Conservation (phyloP, 2,113 vertebrate genomes). For the Marmota monax region DNA sequence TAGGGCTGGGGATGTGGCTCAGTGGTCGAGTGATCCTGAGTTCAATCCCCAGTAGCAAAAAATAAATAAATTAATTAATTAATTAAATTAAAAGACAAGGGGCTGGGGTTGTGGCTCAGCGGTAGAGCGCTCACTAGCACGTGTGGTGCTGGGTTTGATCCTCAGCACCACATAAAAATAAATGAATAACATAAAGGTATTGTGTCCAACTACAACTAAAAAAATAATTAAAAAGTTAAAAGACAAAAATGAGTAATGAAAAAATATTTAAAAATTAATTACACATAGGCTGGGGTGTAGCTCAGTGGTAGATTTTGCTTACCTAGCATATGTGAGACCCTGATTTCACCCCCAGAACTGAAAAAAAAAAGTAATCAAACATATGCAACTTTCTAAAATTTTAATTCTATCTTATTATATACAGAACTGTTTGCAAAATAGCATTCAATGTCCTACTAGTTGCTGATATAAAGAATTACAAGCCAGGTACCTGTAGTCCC, state of each 20-base stretch:
- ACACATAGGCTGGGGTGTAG: background rate
- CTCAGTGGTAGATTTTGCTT: background rate
- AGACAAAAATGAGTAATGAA: background rate
- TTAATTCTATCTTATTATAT: conserved; percentile 36
- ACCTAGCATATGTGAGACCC: background rate
- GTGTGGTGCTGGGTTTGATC: too few relatives aligned
- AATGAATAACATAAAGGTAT: too few relatives aligned
- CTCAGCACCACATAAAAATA: too few relatives aligned
- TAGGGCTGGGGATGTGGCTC: too few relatives aligned
- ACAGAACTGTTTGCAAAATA: background rate
- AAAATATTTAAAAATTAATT: background rate
- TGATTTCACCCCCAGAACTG: background rate
- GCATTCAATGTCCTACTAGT: background rate
- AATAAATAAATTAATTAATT: too few relatives aligned
- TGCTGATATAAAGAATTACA: background rate
- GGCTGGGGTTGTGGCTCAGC: too few relatives aligned
- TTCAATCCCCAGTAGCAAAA: too few relatives aligned
- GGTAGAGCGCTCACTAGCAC: too few relatives aligned
- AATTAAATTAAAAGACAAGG: too few relatives aligned
- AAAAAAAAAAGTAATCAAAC: background rate
- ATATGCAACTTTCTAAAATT: background rate
- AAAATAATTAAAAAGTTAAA: background rate
- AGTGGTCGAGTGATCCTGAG: too few relatives aligned
- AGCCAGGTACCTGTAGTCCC: too few relatives aligned
- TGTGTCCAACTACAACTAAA: too few relatives aligned